Base-by-base conservation (phyloP, 2,113 vertebrate genomes). In the Phyllostomus discolor region DNA sequence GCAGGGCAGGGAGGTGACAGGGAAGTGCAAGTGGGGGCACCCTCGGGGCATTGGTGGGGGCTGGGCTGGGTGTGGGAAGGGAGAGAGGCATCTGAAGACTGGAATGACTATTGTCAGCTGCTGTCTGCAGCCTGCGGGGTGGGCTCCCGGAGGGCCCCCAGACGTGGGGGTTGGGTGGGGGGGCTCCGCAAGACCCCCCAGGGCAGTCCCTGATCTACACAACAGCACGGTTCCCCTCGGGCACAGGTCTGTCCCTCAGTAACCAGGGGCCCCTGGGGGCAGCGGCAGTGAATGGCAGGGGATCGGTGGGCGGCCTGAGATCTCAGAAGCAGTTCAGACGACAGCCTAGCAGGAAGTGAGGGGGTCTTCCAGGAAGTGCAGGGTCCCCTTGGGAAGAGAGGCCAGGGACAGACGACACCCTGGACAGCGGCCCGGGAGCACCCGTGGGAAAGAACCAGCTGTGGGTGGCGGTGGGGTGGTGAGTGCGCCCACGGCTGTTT, bases 401-500 rank as follows among this genome's bases (percentile, higher is more conserved):
- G 10, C n/a, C 43, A 1, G 0, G 46, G 33, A 31, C 35, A 22
- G 66, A 14, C 5, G 1, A 9, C 41, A 11, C 72, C 57, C 8
- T 26, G 54, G 12, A 38, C n/a, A 43, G 15, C 1, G 1, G 59
- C 41, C 43, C 20, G 87, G 57, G 26, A 28, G 24, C 73, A 19
- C 0, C 19, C 10, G 7, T 5, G 48, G 24, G 85, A 22, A 6
- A 35, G 54, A 2, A 3, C 24, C 10, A 41, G 4, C 35, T 17
- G 35, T 16, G 48, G 62, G 3, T 4, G 76, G 3, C 4, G 76
- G 59, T n/a, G 0, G 10, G 31, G 12, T 5, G 17, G 2, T 7
- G 31, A 15, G 28, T 0, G 19, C 7, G 6, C 3, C 0, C 0
- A 3, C 2, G 38, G 41, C 4, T 28, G 4, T 20, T 33, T 16